Conservation (phyloP, 2,888 invertebrate species). For the Pheosia gnoma region DNA sequence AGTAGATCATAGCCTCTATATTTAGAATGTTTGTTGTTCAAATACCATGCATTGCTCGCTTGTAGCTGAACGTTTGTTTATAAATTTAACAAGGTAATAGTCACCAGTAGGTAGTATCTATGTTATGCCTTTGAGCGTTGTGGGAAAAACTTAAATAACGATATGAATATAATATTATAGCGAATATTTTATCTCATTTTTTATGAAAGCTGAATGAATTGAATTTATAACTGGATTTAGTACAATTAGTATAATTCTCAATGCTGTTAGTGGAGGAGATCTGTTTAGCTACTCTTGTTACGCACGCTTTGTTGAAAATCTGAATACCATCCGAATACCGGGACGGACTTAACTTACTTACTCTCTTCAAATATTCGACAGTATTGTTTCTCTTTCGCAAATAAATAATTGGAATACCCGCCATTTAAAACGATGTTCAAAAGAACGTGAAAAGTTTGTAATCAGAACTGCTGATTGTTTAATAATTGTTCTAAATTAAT, state of each 20-base stretch:
- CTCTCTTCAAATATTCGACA: conserved; percentile 15
- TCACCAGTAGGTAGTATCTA: neutral
- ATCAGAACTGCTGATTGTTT: neutral
- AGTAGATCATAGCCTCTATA: neutral
- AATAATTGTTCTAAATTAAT: neutral
- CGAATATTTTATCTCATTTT: no score
- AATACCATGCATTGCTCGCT: conserved; percentile 1
- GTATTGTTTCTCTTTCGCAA: conserved; percentile 17
- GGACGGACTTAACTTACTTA: conserved; percentile 6
- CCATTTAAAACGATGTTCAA: conserved; percentile 2
- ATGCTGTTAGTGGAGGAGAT: neutral
- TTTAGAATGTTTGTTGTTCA: neutral
- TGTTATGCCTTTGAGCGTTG: neutral
- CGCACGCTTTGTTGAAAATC: conserved; percentile 6
- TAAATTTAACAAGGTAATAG: neutral
- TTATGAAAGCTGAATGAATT: neutral
- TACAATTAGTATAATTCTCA: neutral
- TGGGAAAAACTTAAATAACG: no score
- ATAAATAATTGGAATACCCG: conserved; percentile 30
- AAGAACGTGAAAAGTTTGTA: conserved; percentile 15
- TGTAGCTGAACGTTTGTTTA: neutral
- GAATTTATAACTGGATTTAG: neutral
- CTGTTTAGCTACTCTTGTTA: neutral
- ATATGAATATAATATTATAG: no score
- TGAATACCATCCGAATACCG: conserved; percentile 16